Evolutionary conservation across 2,797 vertebrate species (phyloP), one percentile per base, ranked within the genome.

Genomic region (Petrocephalus schoutedeni): DNA sequence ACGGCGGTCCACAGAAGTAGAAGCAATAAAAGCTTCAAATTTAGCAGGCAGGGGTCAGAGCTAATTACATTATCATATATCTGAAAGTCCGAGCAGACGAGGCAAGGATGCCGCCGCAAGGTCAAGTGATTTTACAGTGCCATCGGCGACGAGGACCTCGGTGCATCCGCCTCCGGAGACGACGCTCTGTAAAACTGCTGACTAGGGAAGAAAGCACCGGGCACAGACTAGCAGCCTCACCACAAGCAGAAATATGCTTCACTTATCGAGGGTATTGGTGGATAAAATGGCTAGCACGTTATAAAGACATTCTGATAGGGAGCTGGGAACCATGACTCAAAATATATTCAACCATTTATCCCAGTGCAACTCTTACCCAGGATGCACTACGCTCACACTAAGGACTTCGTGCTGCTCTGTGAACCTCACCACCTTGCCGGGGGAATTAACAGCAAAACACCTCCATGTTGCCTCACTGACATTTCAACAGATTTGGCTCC

Each of bases 381-480:
- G 9, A 84, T 84, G 45, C 45, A 45, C 49, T 23, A 4, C 8
- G n/a, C 7, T 12, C 8, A 49, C 80, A 12, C 9, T 3, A 28
- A 51, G n/a, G 64, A 36, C 49, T 51, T 51, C 19, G 93, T 95
- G 96, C 95, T 95, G 91, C 86, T 89, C 89, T 94, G 93, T 93
- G 28, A 71, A 93, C 94, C 91, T 86, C 90, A 89, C 23, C 64
- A 92, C 93, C 93, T 94, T 93, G 23, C 91, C 92, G 93, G 94
- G 90, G 92, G 92, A 91, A 93, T 91, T 92, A 89, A 91, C 88
- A 93, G 92, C 92, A 92, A 94, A 94, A 92, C 90, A 94, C 88
- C 92, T 92, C 90, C 92, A 92, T 51, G 90, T 92, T 92, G 4
- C 6, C 23, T 36, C 64, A 36, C 64, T 16, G 14, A 74, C 32